A percentile compares a stretch with the other conserved stretches of the same genome.
Evolutionary conservation across 2,113 vertebrate genomes (phyloP).

Genomic region (Arizona elegans): DNA sequence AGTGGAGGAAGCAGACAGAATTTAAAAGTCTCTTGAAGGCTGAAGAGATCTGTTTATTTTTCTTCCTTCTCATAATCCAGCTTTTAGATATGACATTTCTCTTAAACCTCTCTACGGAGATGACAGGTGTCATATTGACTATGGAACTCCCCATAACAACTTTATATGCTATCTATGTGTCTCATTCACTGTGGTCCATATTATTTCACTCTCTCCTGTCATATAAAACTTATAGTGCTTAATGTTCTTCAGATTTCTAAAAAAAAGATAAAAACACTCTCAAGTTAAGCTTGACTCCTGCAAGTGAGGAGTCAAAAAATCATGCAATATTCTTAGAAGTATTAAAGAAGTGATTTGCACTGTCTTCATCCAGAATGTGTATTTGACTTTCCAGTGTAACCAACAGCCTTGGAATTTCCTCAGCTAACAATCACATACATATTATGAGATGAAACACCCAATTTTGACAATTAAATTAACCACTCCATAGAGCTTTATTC

Average conservation of each 20-base stretch:
- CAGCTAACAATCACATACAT: background rate
- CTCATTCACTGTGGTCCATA: background rate
- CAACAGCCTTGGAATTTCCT: background rate
- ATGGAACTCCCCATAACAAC: background rate
- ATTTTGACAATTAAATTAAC: background rate
- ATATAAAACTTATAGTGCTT: background rate
- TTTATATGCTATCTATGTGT: background rate
- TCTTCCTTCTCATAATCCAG: background rate
- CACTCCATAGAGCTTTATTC: background rate
- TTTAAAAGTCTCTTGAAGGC: background rate
- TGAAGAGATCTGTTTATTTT: background rate
- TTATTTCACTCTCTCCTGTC: background rate
- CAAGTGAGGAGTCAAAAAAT: background rate
- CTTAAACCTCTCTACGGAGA: background rate
- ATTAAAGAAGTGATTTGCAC: background rate
- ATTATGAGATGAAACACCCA: background rate
- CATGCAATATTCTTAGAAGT: background rate
- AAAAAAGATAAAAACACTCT: background rate
- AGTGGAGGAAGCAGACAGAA: background rate
- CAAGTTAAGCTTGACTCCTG: background rate
- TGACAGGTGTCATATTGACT: background rate
- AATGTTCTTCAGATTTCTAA: background rate
- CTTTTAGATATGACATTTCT: background rate
- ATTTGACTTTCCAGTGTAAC: background rate
- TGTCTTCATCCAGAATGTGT: background rate